Evolutionary conservation across 2,113 vertebrate species (phyloP).

Genomic region (Potamarius usumacintae): DNA sequence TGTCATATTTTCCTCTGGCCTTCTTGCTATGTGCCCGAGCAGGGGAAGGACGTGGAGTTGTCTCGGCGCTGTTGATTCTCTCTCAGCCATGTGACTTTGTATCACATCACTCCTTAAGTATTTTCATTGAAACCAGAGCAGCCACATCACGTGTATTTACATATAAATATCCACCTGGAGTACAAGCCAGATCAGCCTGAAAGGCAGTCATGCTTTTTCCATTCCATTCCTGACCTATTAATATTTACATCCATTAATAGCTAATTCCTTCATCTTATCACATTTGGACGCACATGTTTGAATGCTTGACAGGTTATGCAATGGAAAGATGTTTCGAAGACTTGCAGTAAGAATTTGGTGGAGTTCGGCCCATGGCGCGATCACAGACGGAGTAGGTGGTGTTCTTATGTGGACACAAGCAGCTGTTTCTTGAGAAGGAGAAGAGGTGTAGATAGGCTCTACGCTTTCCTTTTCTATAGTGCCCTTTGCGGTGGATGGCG

Average conservation of each 20-base stretch:
- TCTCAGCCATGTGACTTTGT: slow-evolving; percentile 46
- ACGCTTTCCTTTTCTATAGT: slow-evolving; percentile 11
- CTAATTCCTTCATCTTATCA: slow-evolving; percentile 53
- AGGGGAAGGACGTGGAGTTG: background rate
- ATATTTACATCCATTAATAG: slow-evolving; percentile 56
- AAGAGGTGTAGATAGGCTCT: slow-evolving; percentile 27
- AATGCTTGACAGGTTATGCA: slow-evolving; percentile 41
- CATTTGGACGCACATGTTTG: slow-evolving; percentile 36
- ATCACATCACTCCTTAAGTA: slow-evolving; percentile 61
- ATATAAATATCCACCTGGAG: slow-evolving; percentile 48
- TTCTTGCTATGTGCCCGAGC: slow-evolving; percentile 21
- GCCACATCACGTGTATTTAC: slow-evolving; percentile 57
- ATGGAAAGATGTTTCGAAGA: slow-evolving; percentile 50
- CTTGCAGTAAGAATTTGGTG: slow-evolving; percentile 20
- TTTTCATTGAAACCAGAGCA: slow-evolving; percentile 68
- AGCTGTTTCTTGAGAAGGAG: slow-evolving; percentile 5
- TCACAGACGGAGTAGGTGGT: slow-evolving; percentile 15
- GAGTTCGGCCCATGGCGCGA: slow-evolving; percentile 15
- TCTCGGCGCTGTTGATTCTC: slow-evolving; percentile 36
- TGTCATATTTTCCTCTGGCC: slow-evolving; percentile 54
- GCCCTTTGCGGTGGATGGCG: slow-evolving; percentile 31
- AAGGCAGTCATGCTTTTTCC: slow-evolving; percentile 54
- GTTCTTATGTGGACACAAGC: slow-evolving; percentile 18
- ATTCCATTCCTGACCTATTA: slow-evolving; percentile 53
- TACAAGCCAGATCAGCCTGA: slow-evolving; percentile 22